phyloP scores from a whole-genome alignment of 2,888 invertebrate genomes.

The Temnothorax ravouxi region DNA sequence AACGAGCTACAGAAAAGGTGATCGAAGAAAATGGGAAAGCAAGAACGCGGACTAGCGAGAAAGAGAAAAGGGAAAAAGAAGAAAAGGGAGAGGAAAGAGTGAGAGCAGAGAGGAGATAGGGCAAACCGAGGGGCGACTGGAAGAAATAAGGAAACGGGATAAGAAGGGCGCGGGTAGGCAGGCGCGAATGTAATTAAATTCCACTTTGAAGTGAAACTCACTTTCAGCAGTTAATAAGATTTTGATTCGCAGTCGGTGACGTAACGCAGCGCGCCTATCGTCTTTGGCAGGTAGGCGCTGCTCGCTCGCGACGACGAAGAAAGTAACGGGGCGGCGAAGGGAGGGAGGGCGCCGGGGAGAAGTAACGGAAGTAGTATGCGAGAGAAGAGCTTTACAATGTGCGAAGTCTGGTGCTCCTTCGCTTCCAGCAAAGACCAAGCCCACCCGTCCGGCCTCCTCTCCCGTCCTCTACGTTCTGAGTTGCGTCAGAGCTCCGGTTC shows the following conservation, averaged over 20 bases:
- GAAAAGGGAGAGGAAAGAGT: slow-evolving; percentile 1
- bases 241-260: slow-evolving; percentile 79
- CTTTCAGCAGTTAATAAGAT: slow-evolving; percentile 82
- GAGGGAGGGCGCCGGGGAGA: not conserved
- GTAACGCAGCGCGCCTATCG: slow-evolving; percentile 71
- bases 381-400: slow-evolving; percentile 62
- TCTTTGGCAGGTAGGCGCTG: slow-evolving; percentile 64
- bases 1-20: slow-evolving; percentile 33
- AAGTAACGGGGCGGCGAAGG: not conserved
- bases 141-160: slow-evolving; percentile 69
- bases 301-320: slow-evolving; percentile 55
- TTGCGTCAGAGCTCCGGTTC: slow-evolving; percentile 61
- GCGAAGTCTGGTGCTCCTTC: slow-evolving; percentile 58
- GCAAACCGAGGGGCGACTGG: slow-evolving; percentile 61
- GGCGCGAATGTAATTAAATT: slow-evolving; percentile 81
- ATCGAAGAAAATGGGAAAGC: slow-evolving; percentile 59
- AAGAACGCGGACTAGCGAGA: slow-evolving; percentile 12
- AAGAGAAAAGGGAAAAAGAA: slow-evolving; percentile 12
- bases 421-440: slow-evolving; percentile 57
- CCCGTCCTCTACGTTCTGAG: slow-evolving; percentile 51
- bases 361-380: slow-evolving; percentile 54
- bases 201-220: slow-evolving; percentile 81
- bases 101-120: slow-evolving; percentile 29
- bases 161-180: slow-evolving; percentile 63
- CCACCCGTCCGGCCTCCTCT: slow-evolving; percentile 20